These are phyloP conservation scores for Cyclophora punctaria DNA, from an alignment of 2,888 invertebrate species.

Conservation along the genomic window DNA sequence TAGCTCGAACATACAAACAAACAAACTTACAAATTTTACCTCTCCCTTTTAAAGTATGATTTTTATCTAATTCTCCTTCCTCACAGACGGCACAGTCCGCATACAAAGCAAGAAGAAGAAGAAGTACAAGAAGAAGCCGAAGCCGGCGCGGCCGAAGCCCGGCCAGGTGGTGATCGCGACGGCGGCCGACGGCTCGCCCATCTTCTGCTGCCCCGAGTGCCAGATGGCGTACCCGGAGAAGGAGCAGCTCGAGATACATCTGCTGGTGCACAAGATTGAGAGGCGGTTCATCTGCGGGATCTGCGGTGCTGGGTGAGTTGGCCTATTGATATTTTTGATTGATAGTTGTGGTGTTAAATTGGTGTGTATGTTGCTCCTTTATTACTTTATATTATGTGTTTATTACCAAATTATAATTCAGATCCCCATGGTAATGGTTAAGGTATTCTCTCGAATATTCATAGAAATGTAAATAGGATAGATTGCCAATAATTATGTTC, in stretches of 20 bases:
- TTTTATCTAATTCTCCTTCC: too few relatives aligned
- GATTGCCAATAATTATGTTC: too few relatives aligned
- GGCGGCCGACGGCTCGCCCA: constrained; percentile 82
- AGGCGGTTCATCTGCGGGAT: constrained; percentile 85
- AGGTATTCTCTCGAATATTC: too few relatives aligned
- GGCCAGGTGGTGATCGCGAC: constrained; percentile 86
- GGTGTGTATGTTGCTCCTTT: neutral
- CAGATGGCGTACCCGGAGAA: constrained; percentile 88
- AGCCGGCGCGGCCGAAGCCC: constrained; percentile 85
- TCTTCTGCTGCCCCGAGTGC: constrained; percentile 88
- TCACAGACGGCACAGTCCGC: constrained; percentile 40
- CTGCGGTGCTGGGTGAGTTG: constrained; percentile 80
- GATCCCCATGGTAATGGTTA: too few relatives aligned
- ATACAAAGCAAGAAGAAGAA: constrained; percentile 79
- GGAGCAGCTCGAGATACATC: constrained; percentile 84
- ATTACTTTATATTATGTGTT: too few relatives aligned
- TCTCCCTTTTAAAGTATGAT: too few relatives aligned
- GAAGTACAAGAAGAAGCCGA: constrained; percentile 87
- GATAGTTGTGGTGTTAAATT: neutral
- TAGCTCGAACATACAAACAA: too few relatives aligned
- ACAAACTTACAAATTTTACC: too few relatives aligned
- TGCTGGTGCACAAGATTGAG: constrained; percentile 86
- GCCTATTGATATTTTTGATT: neutral
- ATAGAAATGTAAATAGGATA: too few relatives aligned
- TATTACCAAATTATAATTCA: too few relatives aligned